A percentile compares a stretch with the other conserved stretches of the same genome.
These are phyloP conservation scores for Nautilus pompilius DNA, from an alignment of 1,140 invertebrate genomes.

Conservation along the genomic window DNA sequence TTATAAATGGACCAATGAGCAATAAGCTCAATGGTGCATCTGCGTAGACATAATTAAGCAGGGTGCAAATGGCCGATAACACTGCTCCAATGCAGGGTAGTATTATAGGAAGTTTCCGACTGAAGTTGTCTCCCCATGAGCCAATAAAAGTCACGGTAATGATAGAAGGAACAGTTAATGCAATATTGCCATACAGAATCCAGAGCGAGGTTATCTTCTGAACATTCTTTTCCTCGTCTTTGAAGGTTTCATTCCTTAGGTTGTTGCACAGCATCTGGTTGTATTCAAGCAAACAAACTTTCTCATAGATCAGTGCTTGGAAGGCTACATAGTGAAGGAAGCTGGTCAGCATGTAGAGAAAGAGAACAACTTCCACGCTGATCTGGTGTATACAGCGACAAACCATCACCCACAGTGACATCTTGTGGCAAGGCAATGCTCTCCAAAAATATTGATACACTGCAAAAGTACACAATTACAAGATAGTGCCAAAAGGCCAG, in stretches of 20 bases:
- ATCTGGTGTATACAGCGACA: slow-evolving; percentile 19
- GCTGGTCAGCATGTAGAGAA: slow-evolving; percentile 57
- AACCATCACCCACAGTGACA: too few relatives aligned
- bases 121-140: slow-evolving; percentile 74
- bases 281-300: slow-evolving; percentile 48
- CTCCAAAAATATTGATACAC: too few relatives aligned
- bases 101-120: slow-evolving; percentile 78
- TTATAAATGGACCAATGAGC: slow-evolving; percentile 50
- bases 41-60: slow-evolving; percentile 67
- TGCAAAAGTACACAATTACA: too few relatives aligned
- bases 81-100: slow-evolving; percentile 78
- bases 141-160: slow-evolving; percentile 49
- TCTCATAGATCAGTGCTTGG: slow-evolving; percentile 56
- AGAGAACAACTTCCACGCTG: slow-evolving; percentile 59
- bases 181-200: slow-evolving; percentile 51
- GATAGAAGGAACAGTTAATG: slow-evolving; percentile 53
- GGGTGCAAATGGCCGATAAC: slow-evolving; percentile 70
- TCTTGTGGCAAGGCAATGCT: too few relatives aligned
- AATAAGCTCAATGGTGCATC: slow-evolving; percentile 43
- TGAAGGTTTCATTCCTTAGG: slow-evolving; percentile 24
- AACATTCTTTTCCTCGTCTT: slow-evolving; percentile 37
- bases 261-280: slow-evolving; percentile 34
- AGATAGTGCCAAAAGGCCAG: too few relatives aligned
- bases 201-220: slow-evolving; percentile 51
- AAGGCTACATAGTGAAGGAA: slow-evolving; percentile 55